These are phyloP conservation scores for Ondatra zibethicus DNA, from an alignment of 2,113 vertebrate species.

Conservation along the genomic window DNA sequence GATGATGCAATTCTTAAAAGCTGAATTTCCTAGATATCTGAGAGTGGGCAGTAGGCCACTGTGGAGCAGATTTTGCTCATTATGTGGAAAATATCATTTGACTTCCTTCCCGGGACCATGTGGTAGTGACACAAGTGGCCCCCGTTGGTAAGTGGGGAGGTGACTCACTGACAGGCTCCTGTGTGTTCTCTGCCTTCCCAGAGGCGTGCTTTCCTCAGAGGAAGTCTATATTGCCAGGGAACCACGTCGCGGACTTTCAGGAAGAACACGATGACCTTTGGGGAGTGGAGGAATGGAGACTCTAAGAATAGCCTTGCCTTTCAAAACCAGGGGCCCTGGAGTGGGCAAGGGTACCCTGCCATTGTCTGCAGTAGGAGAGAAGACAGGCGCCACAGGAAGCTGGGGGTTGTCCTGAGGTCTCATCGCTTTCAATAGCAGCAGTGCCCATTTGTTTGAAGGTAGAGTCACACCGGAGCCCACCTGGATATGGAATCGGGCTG, in stretches of 20 bases:
- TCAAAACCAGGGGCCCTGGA: background rate
- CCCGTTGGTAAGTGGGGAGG: background rate
- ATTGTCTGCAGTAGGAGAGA: background rate
- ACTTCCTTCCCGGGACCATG: background rate
- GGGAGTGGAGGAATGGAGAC: background rate
- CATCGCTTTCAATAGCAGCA: background rate
- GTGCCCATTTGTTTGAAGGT: background rate
- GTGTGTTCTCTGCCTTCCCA: background rate
- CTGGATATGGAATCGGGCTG: background rate
- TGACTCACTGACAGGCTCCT: background rate
- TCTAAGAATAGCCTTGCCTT: background rate
- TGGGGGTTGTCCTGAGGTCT: background rate
- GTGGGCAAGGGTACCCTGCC: too few relatives aligned
- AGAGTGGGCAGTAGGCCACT: background rate
- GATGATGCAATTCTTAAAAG: background rate
- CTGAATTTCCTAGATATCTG: background rate
- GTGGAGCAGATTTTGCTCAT: background rate
- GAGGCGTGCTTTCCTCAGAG: background rate
- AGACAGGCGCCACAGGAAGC: background rate
- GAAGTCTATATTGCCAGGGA: rapidly evolving
- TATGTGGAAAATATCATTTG: background rate
- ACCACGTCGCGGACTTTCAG: background rate
- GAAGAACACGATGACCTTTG: background rate
- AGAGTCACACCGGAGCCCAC: background rate
- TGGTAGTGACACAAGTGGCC: background rate